A percentile compares a stretch with the other conserved stretches of the same genome.
Conservation (phyloP, 2,797 vertebrate genomes). For the Macropodus opercularis region DNA sequence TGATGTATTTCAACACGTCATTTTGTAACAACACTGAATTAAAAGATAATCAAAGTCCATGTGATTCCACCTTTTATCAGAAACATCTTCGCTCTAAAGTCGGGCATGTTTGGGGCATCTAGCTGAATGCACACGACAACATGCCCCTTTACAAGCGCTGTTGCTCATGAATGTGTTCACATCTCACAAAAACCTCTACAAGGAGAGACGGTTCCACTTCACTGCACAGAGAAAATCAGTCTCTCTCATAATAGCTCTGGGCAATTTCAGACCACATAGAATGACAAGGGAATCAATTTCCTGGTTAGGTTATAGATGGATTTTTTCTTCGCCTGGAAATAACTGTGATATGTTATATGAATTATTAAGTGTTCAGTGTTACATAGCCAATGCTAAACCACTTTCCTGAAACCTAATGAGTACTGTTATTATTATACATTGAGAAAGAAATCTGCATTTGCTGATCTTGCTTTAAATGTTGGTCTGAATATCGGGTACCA, state of each 20-base stretch:
- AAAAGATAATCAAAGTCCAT: too few species aligned
- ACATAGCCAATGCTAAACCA: slow-evolving; percentile 14
- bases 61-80: background rate
- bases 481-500: slow-evolving; percentile 11
- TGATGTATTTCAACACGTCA: too few species aligned
- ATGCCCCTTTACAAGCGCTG: slow-evolving; percentile 40
- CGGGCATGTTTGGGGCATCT: slow-evolving; percentile 31
- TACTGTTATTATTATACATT: slow-evolving; percentile 44
- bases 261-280: slow-evolving; percentile 82
- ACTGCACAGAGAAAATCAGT: slow-evolving; percentile 72
- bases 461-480: slow-evolving; percentile 42
- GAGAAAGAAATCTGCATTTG: slow-evolving; percentile 36
- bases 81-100: background rate
- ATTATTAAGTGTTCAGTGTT: slow-evolving; percentile 67
- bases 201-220: slow-evolving; percentile 65
- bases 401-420: slow-evolving; percentile 42
- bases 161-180: slow-evolving; percentile 69
- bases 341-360: slow-evolving; percentile 68
- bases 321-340: slow-evolving; percentile 62
- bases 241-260: slow-evolving; percentile 74
- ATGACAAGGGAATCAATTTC: slow-evolving; percentile 82
- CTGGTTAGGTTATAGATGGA: slow-evolving; percentile 82
- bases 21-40: too few species aligned
- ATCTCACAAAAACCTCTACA: slow-evolving; percentile 58
- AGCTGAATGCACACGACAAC: slow-evolving; percentile 39